Conservation (phyloP, 1,140 invertebrate genomes). For the Drosophila cardini region DNA sequence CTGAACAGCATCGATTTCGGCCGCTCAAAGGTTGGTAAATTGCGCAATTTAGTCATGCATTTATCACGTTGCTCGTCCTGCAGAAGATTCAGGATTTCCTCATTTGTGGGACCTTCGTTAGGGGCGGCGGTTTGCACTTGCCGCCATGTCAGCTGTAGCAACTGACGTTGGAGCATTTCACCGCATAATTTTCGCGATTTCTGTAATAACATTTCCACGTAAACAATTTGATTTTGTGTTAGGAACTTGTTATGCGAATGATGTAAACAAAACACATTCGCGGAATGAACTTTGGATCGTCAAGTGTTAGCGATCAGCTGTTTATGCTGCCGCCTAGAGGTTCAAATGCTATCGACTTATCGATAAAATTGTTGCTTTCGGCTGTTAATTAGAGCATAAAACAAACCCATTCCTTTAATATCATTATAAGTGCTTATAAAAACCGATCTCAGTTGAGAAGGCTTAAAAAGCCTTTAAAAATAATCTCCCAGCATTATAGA, state of each 20-base stretch:
- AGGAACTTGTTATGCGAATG: constrained; percentile 2
- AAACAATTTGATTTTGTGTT: neutral
- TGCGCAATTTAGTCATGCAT: constrained; percentile 56
- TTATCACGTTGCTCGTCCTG: constrained; percentile 34
- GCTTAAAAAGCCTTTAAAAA: neutral
- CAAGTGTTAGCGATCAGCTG: constrained; percentile 26
- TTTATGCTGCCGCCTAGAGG: neutral
- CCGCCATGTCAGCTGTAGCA: neutral
- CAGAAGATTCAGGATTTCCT: constrained; percentile 4
- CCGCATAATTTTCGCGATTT: neutral
- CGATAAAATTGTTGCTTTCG: neutral
- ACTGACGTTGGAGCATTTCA: neutral
- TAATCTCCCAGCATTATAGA: neutral
- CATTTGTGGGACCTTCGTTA: neutral
- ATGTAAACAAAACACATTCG: constrained; percentile 40
- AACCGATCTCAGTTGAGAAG: neutral
- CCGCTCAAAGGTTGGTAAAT: constrained; percentile 46
- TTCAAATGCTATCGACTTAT: constrained; percentile 4
- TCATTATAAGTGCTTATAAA: neutral
- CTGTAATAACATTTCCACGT: constrained; percentile 10
- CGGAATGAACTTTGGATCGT: constrained; percentile 35
- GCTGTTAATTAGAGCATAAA: neutral
- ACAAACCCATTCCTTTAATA: neutral
- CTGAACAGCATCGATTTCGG: constrained; percentile 32
- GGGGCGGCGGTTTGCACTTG: constrained; percentile 2